Evolutionary conservation across 2,113 vertebrate genomes (phyloP).

Genomic region (Isurus oxyrinchus): DNA sequence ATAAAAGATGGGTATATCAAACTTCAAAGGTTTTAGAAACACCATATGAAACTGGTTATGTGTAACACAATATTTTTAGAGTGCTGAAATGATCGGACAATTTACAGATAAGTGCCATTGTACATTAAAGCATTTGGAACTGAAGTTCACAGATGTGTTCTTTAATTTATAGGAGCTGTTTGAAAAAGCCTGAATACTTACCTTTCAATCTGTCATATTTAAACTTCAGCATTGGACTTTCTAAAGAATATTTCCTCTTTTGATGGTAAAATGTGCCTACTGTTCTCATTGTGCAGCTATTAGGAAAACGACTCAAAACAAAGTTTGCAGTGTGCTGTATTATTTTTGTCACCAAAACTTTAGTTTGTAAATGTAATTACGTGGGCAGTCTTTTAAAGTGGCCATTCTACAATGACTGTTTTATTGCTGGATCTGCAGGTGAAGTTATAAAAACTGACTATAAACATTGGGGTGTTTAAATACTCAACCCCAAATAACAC

Average conservation of each 20-base stretch:
- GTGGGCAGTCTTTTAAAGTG: neutral
- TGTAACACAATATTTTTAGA: constrained; percentile 34
- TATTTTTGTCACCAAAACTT: neutral
- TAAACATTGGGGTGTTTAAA: neutral
- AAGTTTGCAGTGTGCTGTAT: neutral
- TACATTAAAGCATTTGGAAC: constrained; percentile 26
- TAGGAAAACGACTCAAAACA: neutral
- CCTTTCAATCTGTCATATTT: neutral
- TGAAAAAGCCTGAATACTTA: constrained; percentile 22
- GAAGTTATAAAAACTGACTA: neutral
- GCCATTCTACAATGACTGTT: neutral
- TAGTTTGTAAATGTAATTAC: neutral
- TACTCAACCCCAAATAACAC: neutral
- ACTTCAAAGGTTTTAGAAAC: constrained; percentile 32
- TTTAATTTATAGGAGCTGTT: constrained; percentile 30
- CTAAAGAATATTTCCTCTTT: neutral
- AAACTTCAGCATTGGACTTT: neutral
- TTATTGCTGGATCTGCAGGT: neutral
- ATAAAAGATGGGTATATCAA: constrained; percentile 33
- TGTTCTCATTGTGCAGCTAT: neutral
- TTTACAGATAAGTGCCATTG: constrained; percentile 37
- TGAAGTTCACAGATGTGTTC: constrained; percentile 27
- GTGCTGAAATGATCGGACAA: constrained; percentile 31
- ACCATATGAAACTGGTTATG: constrained; percentile 35
- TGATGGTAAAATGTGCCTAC: neutral